Conservation (phyloP, 2,113 vertebrate species). For the Festucalex cinctus region DNA sequence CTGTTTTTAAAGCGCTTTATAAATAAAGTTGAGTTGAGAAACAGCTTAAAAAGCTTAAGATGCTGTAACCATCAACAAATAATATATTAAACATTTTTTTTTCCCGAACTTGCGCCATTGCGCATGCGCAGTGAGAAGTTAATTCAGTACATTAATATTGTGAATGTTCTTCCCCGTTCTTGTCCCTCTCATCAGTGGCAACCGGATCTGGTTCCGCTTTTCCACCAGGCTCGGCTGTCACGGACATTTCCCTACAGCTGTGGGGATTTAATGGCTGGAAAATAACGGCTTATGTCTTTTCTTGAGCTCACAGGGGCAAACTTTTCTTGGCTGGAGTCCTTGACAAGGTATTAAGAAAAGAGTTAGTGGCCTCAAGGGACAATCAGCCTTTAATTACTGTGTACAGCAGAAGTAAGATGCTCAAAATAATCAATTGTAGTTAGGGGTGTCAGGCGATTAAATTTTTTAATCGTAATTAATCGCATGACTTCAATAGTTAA, state of each 20-base stretch:
- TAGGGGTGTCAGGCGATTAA: no score
- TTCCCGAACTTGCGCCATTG: no score
- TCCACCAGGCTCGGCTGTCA: conserved; percentile 48
- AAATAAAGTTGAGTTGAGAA: no score
- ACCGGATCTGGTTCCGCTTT: conserved; percentile 51
- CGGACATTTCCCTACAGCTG: conserved; percentile 58
- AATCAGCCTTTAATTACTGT: conserved; percentile 33
- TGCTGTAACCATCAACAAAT: no score
- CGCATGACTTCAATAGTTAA: no score
- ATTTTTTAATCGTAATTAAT: no score
- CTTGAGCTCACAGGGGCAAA: conserved; percentile 22
- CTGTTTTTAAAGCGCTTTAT: no score
- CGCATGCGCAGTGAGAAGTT: no score
- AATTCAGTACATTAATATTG: conserved; percentile 18
- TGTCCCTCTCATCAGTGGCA: conserved; percentile 29
- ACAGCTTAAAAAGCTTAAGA: no score
- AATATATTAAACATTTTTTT: no score
- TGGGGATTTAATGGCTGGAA: conserved; percentile 49
- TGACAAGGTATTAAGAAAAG: conserved; percentile 14
- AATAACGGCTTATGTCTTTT: conserved; percentile 51
- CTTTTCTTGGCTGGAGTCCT: conserved; percentile 20
- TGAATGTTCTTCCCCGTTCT: conserved; percentile 11
- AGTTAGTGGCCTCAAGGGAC: conserved; percentile 33
- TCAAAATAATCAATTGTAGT: conserved; percentile 23
- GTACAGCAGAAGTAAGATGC: conserved; percentile 27